Evolutionary conservation across 2,113 vertebrate genomes (phyloP).

Genomic region (human (Homo sapiens)): GRCh38 chrX:17730001-17730500

Average conservation of each 20-base stretch:
- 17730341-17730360: not conserved
- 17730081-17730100: conserved; percentile 13
- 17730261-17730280: not conserved
- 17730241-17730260: not conserved
- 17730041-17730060: not conserved
- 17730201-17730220: not conserved
- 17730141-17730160: not conserved
- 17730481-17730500: not conserved
- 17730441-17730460: not conserved
- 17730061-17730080: not conserved
- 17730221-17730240: not conserved
- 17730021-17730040: not conserved
- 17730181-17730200: not conserved
- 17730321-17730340: not conserved
- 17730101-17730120: not conserved
- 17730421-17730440: not conserved
- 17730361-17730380: not conserved
- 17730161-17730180: conserved; percentile 13
- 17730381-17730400: not conserved
- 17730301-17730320: conserved; percentile 13
- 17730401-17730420: conserved; percentile 39
- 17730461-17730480: not conserved
- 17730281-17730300: not conserved
- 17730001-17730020: not conserved
- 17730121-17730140: not conserved